These are phyloP conservation scores for Zoanthus sociatus DNA, from an alignment of 92 coral and sea anemone species.

Conservation along the genomic window DNA sequence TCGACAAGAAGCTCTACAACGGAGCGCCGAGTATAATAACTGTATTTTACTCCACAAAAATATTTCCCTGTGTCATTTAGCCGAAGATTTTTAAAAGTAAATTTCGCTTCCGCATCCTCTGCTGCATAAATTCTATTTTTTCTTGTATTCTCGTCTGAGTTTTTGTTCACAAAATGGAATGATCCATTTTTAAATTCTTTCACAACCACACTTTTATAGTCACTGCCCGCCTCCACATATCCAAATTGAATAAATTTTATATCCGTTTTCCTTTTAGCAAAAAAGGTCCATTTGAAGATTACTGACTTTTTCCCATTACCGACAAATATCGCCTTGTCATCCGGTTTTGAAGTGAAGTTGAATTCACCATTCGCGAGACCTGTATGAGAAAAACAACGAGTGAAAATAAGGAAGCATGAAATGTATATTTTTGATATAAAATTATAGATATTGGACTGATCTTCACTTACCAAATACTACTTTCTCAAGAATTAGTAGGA, in stretches of 20 bases:
- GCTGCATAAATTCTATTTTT: constrained; percentile 2
- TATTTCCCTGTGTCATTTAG: constrained; percentile 24
- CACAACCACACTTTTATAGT: constrained; percentile 3
- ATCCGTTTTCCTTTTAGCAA: not conserved
- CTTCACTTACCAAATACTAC: constrained; percentile 4
- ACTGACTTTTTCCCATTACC: constrained; percentile 25
- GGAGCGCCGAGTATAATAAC: not conserved
- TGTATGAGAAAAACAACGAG: not conserved
- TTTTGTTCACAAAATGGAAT: not conserved
- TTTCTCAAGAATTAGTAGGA: not conserved
- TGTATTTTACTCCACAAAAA: constrained; percentile 4
- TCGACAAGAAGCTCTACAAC: constrained; percentile 11
- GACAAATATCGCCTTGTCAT: constrained; percentile 1
- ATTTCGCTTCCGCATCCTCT: constrained; percentile 3
- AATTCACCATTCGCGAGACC: constrained; percentile 4
- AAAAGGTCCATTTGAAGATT: constrained; percentile 28
- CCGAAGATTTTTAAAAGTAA: constrained; percentile 21
- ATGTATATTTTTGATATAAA: not conserved
- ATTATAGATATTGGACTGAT: not conserved
- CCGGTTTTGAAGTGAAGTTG: constrained; percentile 36
- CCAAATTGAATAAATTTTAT: constrained; percentile 14
- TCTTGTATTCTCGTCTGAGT: not conserved
- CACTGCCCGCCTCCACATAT: not conserved
- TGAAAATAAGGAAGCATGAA: not conserved
- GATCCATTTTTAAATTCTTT: not conserved